A percentile compares a stretch with the other conserved stretches of the same genome.
These are phyloP conservation scores for Melitaea athalia DNA, from an alignment of 2,888 invertebrate genomes.

Conservation along the genomic window DNA sequence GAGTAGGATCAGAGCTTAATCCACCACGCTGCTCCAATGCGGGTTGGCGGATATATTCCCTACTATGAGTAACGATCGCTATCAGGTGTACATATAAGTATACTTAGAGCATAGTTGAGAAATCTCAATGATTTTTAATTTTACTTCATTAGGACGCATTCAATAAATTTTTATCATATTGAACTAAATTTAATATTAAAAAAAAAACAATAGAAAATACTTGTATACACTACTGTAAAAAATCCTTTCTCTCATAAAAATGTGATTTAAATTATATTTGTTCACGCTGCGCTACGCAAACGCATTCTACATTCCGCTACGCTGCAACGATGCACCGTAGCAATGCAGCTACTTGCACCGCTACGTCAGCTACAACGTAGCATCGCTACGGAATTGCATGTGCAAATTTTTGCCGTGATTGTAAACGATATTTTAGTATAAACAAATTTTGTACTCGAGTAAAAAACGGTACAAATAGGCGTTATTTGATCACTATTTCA, in stretches of 20 bases:
- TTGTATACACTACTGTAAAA: no score
- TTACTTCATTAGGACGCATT: no score
- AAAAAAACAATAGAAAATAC: no score
- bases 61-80: no score
- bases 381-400: slow-evolving; percentile 72
- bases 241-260: not conserved
- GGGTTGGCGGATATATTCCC: no score
- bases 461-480: not conserved
- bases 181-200: no score
- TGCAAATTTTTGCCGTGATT: slow-evolving; percentile 53
- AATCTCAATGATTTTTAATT: no score
- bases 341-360: slow-evolving; percentile 60
- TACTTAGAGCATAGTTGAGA: no score
- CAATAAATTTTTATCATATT: no score
- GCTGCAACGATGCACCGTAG: slow-evolving; percentile 75
- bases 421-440: not conserved
- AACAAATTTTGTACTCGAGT: not conserved
- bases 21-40: no score
- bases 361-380: slow-evolving; percentile 70
- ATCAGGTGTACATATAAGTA: no score
- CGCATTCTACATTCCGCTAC: slow-evolving; percentile 59
- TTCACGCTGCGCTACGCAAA: slow-evolving; percentile 39
- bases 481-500: not conserved
- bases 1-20: no score
- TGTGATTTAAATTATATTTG: not conserved